Conservation (phyloP, 2,797 vertebrate genomes). For the Numenius phaeopus region DNA sequence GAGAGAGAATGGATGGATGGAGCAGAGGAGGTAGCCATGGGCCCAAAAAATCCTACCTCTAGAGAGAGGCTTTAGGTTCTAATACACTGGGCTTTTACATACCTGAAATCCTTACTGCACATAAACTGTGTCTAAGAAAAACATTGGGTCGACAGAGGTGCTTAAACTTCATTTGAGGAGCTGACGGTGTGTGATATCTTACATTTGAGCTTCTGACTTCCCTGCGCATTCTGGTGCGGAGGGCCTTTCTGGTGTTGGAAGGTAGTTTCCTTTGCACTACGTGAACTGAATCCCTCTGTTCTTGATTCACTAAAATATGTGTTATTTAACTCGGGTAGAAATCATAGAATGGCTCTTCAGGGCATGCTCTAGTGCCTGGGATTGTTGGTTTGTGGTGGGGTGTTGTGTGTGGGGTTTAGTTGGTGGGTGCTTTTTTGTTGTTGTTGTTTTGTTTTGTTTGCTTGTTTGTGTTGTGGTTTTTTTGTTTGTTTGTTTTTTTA, state of each 20-base stretch:
- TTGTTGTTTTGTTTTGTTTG: too few relatives aligned
- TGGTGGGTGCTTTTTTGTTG: too few relatives aligned
- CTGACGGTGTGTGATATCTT: not conserved
- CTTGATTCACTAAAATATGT: not conserved
- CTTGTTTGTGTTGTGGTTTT: too few relatives aligned
- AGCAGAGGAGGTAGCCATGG: not conserved
- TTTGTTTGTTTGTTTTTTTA: too few relatives aligned
- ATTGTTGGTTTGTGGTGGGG: too few relatives aligned
- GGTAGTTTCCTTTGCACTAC: not conserved
- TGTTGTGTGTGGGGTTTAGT: too few relatives aligned
- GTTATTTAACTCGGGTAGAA: not conserved
- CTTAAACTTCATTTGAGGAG: not conserved
- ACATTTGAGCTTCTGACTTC: not conserved
- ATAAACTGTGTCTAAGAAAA: not conserved
- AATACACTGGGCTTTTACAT: not conserved
- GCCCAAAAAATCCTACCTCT: not conserved
- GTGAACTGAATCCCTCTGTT: not conserved
- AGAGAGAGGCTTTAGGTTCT: not conserved
- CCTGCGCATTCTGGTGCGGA: not conserved
- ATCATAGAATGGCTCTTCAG: too few relatives aligned
- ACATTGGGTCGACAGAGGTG: not conserved
- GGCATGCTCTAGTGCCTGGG: too few relatives aligned
- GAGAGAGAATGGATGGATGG: not conserved
- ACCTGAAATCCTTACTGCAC: not conserved
- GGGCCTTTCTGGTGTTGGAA: not conserved